A percentile compares a stretch with the other conserved stretches of the same genome.
Conservation (phyloP, 2,113 vertebrate genomes). For the crab-eating macaque (Macaca fascicularis) region DNA sequence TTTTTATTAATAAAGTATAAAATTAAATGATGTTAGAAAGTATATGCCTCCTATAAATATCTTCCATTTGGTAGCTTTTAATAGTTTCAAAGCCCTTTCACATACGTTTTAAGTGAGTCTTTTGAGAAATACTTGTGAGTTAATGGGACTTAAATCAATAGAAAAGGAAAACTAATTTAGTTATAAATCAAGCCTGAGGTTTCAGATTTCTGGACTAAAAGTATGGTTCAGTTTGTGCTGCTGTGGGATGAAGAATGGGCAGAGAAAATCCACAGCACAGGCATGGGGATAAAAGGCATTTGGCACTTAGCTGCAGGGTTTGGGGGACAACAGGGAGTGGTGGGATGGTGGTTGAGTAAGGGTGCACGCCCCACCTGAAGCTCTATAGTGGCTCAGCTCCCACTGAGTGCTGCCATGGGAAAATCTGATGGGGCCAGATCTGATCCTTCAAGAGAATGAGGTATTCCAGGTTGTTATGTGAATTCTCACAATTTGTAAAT, state of each 20-base stretch:
- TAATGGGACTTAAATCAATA: not conserved
- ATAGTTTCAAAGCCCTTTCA: not conserved
- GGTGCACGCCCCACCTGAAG: not conserved
- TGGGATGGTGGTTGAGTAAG: not conserved
- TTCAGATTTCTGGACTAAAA: not conserved
- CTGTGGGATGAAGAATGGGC: not conserved
- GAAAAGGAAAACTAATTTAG: not conserved
- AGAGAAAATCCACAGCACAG: not conserved
- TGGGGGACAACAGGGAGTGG: too few species aligned
- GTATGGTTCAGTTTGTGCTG: not conserved
- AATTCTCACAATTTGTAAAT: not conserved
- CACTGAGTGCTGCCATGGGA: not conserved
- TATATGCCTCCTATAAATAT: not conserved
- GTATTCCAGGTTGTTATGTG: not conserved
- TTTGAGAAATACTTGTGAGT: not conserved
- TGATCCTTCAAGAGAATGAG: not conserved
- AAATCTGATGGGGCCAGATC: not conserved
- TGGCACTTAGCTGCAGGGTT: not conserved
- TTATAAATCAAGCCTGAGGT: not conserved
- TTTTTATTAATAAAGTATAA: not conserved
- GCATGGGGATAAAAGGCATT: not conserved
- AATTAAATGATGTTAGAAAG: conserved; percentile 28
- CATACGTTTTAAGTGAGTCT: not conserved
- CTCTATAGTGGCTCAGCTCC: not conserved
- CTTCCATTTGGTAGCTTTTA: not conserved